Evolutionary conservation across 2,888 invertebrate genomes (phyloP).

Genomic region (Bhutanitis thaidina): DNA sequence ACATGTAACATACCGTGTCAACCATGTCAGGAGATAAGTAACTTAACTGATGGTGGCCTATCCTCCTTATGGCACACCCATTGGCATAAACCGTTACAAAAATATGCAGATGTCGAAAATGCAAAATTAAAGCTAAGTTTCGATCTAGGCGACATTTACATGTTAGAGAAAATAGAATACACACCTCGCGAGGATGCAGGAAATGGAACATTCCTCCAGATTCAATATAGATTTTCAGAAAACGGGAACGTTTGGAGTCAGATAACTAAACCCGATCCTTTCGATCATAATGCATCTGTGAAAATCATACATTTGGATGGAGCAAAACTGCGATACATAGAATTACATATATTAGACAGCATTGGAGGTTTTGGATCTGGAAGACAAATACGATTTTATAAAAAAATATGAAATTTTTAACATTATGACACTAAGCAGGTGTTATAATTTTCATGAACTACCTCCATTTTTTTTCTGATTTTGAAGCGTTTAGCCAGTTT

Average conservation of each 20-base stretch:
- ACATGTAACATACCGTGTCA: conserved; percentile 36
- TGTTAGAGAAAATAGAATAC: conserved; percentile 52
- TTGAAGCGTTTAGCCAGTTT: no score
- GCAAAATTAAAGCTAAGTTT: conserved; percentile 27
- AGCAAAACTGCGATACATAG: conserved; percentile 42
- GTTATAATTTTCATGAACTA: no score
- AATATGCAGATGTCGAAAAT: conserved; percentile 22
- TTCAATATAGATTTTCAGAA: conserved; percentile 46
- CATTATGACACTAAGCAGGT: no score
- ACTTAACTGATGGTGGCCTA: conserved; percentile 27
- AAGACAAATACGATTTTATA: conserved; percentile 42
- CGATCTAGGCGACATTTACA: conserved; percentile 32
- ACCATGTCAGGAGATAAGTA: conserved; percentile 31
- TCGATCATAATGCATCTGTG: conserved; percentile 36
- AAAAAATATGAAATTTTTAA: conserved; percentile 24
- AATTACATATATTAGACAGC: conserved; percentile 44
- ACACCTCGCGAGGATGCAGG: conserved; percentile 53
- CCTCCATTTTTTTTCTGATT: no score
- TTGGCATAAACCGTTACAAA: conserved; percentile 27
- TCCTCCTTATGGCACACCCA: conserved; percentile 34
- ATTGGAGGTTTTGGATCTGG: conserved; percentile 60
- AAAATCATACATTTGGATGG: conserved; percentile 45
- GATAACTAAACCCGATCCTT: conserved; percentile 36
- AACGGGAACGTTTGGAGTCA: conserved; percentile 47
- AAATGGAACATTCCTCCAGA: conserved; percentile 52